A percentile compares a stretch with the other conserved stretches of the same genome.
These are phyloP conservation scores for Lethrus apterus DNA, from an alignment of 1,140 invertebrate genomes.

Conservation along the genomic window DNA sequence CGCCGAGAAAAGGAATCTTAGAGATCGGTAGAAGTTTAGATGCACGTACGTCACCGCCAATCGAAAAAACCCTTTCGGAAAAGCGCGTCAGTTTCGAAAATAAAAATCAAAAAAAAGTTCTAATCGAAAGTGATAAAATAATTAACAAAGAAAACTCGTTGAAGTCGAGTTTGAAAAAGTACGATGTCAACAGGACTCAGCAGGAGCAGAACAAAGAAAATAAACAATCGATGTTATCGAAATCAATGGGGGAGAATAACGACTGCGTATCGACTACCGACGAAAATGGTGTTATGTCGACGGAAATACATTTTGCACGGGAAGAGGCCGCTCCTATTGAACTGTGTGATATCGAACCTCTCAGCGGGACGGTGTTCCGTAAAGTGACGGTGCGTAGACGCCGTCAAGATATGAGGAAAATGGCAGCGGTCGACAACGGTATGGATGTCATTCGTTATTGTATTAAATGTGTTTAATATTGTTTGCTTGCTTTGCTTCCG, in stretches of 20 bases:
- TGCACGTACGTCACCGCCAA: too few species aligned
- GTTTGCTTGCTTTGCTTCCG: too few species aligned
- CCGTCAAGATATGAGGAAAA: conserved; percentile 38
- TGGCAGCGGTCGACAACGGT: conserved; percentile 36
- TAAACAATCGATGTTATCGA: neutral
- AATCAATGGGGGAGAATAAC: neutral
- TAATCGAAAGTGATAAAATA: too few species aligned
- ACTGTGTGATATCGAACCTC: conserved; percentile 40
- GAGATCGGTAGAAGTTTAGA: too few species aligned
- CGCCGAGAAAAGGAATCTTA: too few species aligned
- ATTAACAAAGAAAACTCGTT: neutral
- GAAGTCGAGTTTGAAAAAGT: neutral
- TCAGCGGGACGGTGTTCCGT: conserved; percentile 43
- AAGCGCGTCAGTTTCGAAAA: conserved; percentile 33
- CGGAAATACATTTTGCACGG: neutral
- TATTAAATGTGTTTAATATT: too few species aligned
- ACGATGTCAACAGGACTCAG: neutral
- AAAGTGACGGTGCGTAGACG: conserved; percentile 44
- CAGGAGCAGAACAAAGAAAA: too few species aligned
- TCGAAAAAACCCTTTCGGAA: conserved; percentile 13
- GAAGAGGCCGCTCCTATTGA: conserved; percentile 23
- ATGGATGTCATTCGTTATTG: conserved; percentile 15
- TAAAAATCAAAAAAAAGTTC: too few species aligned
- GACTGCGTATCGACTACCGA: neutral
- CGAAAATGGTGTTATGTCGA: conserved; percentile 1